A percentile compares a stretch with the other conserved stretches of the same genome.
Evolutionary conservation across 2,797 vertebrate genomes (phyloP).

Genomic region (Chromis chromis): DNA sequence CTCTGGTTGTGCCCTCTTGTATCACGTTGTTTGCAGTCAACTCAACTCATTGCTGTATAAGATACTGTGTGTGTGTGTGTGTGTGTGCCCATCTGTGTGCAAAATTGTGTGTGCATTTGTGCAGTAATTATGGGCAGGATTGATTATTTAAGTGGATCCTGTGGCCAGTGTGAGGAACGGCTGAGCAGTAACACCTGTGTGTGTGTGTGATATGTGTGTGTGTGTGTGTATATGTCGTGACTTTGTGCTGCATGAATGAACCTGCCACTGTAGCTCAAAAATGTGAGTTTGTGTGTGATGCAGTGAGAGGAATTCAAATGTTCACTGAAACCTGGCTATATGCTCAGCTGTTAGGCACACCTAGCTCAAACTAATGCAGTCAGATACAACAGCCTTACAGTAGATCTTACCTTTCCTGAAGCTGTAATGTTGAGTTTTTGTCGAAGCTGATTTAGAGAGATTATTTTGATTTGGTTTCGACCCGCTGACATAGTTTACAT

Average conservation of each 20-base stretch:
- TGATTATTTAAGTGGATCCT: slow-evolving; percentile 7
- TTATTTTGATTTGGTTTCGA: neutral
- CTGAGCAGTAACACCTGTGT: slow-evolving; percentile 19
- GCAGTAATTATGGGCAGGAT: slow-evolving; percentile 20
- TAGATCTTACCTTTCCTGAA: neutral
- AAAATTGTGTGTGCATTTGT: neutral
- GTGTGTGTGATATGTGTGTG: neutral
- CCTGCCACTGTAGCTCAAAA: slow-evolving; percentile 15
- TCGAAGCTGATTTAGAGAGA: neutral
- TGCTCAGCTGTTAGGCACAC: neutral
- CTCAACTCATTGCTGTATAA: neutral
- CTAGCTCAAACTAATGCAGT: neutral
- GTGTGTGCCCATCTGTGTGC: neutral
- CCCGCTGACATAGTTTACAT: neutral
- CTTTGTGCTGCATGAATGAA: slow-evolving; percentile 23
- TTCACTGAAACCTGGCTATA: neutral
- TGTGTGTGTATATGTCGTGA: slow-evolving; percentile 16
- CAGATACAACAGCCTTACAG: neutral
- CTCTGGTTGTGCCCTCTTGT: neutral
- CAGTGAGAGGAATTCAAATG: slow-evolving; percentile 24
- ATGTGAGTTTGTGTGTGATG: slow-evolving; percentile 1
- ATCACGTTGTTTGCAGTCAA: neutral
- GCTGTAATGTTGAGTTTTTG: neutral
- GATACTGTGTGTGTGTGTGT: slow-evolving; percentile 12
- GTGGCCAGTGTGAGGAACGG: slow-evolving; percentile 3